These are phyloP conservation scores for Cariama cristata DNA, from an alignment of 2,113 vertebrate genomes.

Conservation along the genomic window DNA sequence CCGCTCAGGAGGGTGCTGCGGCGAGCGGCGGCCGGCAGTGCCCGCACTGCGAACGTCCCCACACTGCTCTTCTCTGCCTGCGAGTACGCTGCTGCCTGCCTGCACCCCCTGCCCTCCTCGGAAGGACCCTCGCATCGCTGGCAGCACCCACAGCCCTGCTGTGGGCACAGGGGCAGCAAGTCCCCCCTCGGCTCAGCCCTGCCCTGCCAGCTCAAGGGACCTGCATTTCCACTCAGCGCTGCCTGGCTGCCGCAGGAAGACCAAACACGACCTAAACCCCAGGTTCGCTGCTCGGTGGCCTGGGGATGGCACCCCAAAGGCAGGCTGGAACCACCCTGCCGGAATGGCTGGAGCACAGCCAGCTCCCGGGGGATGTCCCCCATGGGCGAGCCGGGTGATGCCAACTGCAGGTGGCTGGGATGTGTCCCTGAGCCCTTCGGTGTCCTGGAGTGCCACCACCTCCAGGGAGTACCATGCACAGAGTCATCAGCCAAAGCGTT, in stretches of 20 bases:
- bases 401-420: background rate
- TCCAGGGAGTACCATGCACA: background rate
- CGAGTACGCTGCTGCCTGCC: background rate
- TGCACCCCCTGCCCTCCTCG: background rate
- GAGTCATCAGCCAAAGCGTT: background rate
- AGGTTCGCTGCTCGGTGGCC: background rate
- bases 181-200: background rate
- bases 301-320: background rate
- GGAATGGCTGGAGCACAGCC: background rate
- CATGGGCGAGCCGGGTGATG: fast-evolving
- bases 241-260: background rate
- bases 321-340: background rate
- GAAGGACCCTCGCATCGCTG: background rate
- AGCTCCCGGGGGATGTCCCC: background rate
- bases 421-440: background rate
- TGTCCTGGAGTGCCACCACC: background rate
- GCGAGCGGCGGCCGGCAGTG: fast-evolving
- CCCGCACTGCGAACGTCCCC: fast-evolving
- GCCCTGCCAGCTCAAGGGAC: background rate
- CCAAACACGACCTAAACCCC: background rate
- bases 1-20: background rate
- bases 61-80: background rate
- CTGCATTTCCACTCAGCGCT: background rate
- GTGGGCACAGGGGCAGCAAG: background rate
- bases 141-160: background rate